A percentile compares a stretch with the other conserved stretches of the same genome.
Conservation (phyloP, 2,888 invertebrate species). For the Phaedon cochleariae region DNA sequence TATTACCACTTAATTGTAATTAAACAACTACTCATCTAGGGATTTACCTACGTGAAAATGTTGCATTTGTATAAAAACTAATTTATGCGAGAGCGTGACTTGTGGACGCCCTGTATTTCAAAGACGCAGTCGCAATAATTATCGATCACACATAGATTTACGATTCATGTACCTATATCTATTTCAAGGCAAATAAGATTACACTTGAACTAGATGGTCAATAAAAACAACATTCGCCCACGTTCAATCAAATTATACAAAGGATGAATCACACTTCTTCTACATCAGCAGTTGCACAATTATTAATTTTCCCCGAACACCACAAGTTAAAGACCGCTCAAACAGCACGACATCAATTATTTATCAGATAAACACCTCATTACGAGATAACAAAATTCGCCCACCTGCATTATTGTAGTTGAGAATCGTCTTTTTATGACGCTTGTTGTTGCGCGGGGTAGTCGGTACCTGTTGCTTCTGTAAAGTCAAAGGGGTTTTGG, state of each 20-base stretch:
- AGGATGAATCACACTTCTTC: background rate
- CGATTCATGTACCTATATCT: background rate
- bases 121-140: too few species aligned
- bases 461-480: background rate
- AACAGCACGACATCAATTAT: background rate
- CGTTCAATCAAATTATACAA: background rate
- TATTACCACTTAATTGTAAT: too few species aligned
- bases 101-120: too few species aligned
- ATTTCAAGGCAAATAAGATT: background rate
- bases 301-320: background rate
- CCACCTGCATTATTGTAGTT: background rate
- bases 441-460: background rate
- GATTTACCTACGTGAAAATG: too few species aligned
- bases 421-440: background rate
- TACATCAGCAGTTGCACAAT: background rate
- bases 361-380: background rate
- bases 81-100: too few species aligned
- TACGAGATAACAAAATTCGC: background rate
- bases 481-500: constrained; percentile 43
- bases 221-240: background rate
- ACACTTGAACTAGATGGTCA: background rate
- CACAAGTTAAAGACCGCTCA: too few species aligned
- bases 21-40: too few species aligned
- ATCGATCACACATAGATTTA: background rate
- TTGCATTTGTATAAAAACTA: too few species aligned